phyloP scores from a whole-genome alignment of 2,113 vertebrate genomes.

The Anarhynchus alexandrinus region DNA sequence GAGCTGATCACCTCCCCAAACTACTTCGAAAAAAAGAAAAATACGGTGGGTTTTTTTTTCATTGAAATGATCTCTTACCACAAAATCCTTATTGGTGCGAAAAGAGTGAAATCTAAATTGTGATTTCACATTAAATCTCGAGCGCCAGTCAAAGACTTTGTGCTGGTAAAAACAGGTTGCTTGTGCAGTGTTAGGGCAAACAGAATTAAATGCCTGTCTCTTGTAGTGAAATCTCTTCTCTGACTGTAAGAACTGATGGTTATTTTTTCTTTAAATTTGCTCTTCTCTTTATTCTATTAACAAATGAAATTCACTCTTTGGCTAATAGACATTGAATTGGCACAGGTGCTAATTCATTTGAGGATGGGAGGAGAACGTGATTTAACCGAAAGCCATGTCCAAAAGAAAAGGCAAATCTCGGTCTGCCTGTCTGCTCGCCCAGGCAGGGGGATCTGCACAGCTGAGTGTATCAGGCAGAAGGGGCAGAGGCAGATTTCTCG shows the following conservation, averaged over 20 bases:
- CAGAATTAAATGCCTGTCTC: not conserved
- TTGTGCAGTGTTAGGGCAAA: not conserved
- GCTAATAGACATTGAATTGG: not conserved
- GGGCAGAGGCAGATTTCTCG: not conserved
- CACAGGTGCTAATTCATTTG: not conserved
- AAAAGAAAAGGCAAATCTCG: not conserved
- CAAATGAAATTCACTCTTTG: conserved; percentile 4
- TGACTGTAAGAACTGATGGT: not conserved
- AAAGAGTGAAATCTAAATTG: not conserved
- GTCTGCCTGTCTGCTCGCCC: not conserved
- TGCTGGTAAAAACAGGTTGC: not conserved
- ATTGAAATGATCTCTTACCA: not conserved
- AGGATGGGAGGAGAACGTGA: not conserved
- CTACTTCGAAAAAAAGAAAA: not conserved
- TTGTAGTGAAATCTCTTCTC: not conserved
- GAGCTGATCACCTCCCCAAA: not conserved
- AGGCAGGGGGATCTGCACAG: not conserved
- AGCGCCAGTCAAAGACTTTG: not conserved
- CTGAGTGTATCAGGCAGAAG: not conserved
- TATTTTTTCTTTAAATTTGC: not conserved
- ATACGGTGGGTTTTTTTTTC: not conserved
- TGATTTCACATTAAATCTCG: not conserved
- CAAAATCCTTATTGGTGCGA: not conserved
- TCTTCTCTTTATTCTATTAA: not conserved
- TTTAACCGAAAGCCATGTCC: not conserved